Percentiles rank a stretch among this genome's conserved stretches.
These are phyloP conservation scores for Bolinopsis microptera DNA, from an alignment of 37 sponge, comb jelly and placozoan genomes.

Conservation along the genomic window DNA sequence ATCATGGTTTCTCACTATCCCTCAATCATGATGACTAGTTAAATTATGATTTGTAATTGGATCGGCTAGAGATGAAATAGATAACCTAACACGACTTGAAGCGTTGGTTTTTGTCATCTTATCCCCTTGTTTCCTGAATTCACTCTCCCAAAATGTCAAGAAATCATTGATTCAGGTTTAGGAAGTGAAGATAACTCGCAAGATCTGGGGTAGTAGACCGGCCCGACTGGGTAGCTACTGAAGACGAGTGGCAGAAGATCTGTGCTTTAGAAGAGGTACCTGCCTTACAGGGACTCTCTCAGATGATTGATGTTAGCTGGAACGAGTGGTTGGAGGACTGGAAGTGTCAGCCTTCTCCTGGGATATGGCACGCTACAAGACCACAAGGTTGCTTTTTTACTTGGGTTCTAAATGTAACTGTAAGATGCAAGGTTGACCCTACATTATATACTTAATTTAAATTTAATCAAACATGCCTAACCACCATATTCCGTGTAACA, in stretches of 20 bases:
- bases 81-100: no score
- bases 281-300: conserved; percentile 45
- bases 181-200: background rate
- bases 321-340: conserved; percentile 43
- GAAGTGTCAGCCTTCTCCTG: conserved; percentile 42
- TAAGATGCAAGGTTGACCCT: no score
- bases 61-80: no score
- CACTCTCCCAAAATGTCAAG: no score
- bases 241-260: conserved; percentile 19
- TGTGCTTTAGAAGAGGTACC: conserved; percentile 41
- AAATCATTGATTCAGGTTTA: background rate
- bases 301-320: conserved; percentile 49
- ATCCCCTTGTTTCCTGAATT: no score
- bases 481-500: background rate
- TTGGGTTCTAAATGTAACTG: no score
- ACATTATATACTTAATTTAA: background rate
- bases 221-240: conserved; percentile 19
- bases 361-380: conserved; percentile 58
- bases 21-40: no score
- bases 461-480: background rate
- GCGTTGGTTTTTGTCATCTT: no score
- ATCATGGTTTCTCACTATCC: no score
- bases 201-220: conserved; percentile 30
- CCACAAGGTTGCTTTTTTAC: background rate
- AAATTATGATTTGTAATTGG: no score